Conservation (phyloP, 2,113 vertebrate genomes). For the Meriones unguiculatus region DNA sequence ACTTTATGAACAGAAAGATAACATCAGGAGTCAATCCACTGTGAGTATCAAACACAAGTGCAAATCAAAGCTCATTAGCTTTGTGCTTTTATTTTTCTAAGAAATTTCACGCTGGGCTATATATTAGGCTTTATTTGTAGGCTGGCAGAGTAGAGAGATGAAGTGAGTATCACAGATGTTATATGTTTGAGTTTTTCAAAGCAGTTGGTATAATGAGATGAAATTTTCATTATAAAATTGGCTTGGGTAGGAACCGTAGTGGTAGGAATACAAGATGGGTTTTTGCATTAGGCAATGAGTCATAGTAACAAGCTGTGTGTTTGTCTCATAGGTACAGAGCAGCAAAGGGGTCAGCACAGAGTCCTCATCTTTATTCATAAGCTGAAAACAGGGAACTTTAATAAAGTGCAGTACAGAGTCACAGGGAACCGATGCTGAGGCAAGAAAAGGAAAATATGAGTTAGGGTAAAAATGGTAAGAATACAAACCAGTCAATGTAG, state of each 20-base stretch:
- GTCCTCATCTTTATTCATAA: constrained; percentile 55
- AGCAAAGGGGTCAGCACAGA: constrained; percentile 44
- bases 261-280: constrained; percentile 14
- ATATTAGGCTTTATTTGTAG: constrained; percentile 18
- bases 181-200: constrained; percentile 55
- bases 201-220: constrained; percentile 56
- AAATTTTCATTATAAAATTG: constrained; percentile 68
- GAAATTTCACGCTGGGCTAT: neutral
- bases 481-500: neutral
- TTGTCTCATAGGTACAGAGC: constrained; percentile 48
- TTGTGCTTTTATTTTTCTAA: constrained; percentile 47
- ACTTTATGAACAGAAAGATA: constrained; percentile 23
- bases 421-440: neutral
- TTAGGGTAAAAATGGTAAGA: neutral
- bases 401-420: neutral
- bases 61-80: constrained; percentile 21
- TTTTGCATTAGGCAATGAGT: constrained; percentile 4
- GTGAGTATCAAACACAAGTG: constrained; percentile 1
- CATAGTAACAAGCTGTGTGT: neutral
- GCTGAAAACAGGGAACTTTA: constrained; percentile 8
- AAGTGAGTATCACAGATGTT: constrained; percentile 59
- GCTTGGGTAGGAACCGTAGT: constrained; percentile 31
- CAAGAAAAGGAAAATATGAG: constrained; percentile 50
- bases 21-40: neutral
- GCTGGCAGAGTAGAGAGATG: constrained; percentile 20